These are phyloP conservation scores for Creontiades dilutus DNA, from an alignment of 2,888 invertebrate genomes.

Conservation along the genomic window DNA sequence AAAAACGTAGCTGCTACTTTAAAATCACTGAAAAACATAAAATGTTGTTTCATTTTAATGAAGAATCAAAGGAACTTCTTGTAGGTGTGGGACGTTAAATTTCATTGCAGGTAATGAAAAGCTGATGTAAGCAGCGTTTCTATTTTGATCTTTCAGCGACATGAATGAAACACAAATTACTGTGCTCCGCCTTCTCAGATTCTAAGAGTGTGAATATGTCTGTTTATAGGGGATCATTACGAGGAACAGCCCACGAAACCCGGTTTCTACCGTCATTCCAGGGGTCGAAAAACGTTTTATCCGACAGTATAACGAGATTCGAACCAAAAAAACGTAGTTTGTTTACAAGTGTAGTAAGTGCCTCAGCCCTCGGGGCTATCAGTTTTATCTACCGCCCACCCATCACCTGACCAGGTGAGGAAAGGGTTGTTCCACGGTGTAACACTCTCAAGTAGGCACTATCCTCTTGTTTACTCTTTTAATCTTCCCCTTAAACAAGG, in stretches of 20 bases:
- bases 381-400: constrained; percentile 39
- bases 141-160: too few species aligned
- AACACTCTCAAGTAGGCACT: not conserved
- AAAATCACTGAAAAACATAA: too few species aligned
- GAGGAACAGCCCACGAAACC: not conserved
- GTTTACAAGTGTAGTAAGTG: constrained; percentile 14
- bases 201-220: too few species aligned
- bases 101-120: too few species aligned
- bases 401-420: constrained; percentile 30
- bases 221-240: too few species aligned
- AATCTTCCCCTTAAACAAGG: not conserved
- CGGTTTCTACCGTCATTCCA: not conserved
- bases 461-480: not conserved
- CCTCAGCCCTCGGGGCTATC: constrained; percentile 26
- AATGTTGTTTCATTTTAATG: too few species aligned
- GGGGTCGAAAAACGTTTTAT: not conserved
- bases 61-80: too few species aligned
- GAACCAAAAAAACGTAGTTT: constrained; percentile 23
- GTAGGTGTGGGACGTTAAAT: too few species aligned
- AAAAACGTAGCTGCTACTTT: too few species aligned
- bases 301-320: not conserved
- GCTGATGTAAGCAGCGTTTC: too few species aligned
- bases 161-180: too few species aligned
- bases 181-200: too few species aligned
- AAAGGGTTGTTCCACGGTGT: constrained; percentile 35